Base-by-base conservation (phyloP, 2,797 vertebrate species). In the Xenops minutus region DNA sequence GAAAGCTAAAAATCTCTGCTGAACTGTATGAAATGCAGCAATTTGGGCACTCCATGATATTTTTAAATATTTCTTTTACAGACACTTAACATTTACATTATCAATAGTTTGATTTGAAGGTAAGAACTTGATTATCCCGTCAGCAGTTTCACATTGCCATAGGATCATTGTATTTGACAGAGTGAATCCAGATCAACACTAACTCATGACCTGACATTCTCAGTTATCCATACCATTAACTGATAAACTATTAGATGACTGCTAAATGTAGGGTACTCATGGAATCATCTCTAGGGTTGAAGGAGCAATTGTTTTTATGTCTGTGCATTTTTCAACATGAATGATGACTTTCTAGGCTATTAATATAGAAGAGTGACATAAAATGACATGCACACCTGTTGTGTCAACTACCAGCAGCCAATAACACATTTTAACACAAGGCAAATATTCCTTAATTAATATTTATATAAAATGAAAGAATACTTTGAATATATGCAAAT, bases 1-100 rank as follows among this genome's bases (percentile, higher is more conserved):
- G 80, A 78, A 97, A 85, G 59, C 55, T 78, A 85, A 91, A 91
- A 96, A 85, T 92, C 87, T 94, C 93, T 73, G 51, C 64, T 59
- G 36, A 93, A 52, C 48, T 75, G 8, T 68, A 78, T 15, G 10
- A 86, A 81, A 74, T 48, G 34, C 54, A 94, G 59, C 10, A 71
- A 48, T 56, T 77, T 83, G 52, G 67, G 83, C 79, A 41, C 34
- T 88, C 93, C 30, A 29, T 56, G n/a, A 43, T 17, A 43, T 78
- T 68, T 88, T 66, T 49, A 1, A 66, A 58, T 69, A 91, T 58
- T 63, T 74, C 55, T 85, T 34, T 76, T 63, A 73, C 17, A 46
- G 39, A 22, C 6, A 56, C 34, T 64, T 61, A 77, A 51, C 8
- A 77, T 69, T 62, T 81, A 36, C 39, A 68, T 11, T 77, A 92